Evolutionary conservation across 2,113 vertebrate species (phyloP).

Genomic region (Platanista minor): DNA sequence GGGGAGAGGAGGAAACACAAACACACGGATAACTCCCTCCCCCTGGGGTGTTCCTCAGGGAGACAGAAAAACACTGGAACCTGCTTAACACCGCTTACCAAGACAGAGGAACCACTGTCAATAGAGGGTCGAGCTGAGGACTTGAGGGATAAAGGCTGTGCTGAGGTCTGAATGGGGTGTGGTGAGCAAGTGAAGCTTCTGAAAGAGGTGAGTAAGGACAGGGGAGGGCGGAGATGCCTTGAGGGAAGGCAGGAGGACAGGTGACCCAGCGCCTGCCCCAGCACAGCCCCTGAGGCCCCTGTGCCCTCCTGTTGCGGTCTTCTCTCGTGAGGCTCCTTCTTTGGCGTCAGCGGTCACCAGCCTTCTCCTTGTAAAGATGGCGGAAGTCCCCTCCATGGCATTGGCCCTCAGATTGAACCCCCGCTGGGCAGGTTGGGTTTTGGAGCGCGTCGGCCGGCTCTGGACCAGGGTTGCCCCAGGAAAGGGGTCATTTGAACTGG

Average conservation of each 20-base stretch:
- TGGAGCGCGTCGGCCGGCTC: not conserved
- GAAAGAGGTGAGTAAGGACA: not conserved
- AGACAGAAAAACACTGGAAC: constrained; percentile 16
- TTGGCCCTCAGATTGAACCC: not conserved
- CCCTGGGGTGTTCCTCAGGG: not conserved
- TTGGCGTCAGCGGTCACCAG: not conserved
- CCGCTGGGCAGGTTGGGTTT: not conserved
- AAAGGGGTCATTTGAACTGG: not conserved
- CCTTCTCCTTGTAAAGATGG: not conserved
- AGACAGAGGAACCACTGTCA: not conserved
- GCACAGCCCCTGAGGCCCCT: not conserved
- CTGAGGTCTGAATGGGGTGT: not conserved
- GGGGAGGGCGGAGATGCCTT: not conserved
- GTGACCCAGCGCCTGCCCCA: not conserved
- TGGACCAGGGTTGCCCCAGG: not conserved
- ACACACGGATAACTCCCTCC: not conserved
- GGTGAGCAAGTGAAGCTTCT: not conserved
- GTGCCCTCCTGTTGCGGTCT: not conserved
- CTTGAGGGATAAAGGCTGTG: not conserved
- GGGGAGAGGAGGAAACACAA: not conserved
- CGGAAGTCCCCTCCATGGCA: accelerated
- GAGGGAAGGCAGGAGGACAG: not conserved
- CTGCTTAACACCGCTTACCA: not conserved
- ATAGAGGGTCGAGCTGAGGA: not conserved
- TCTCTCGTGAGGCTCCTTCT: not conserved